phyloP scores from a whole-genome alignment of 23 tunicate genomes.

The Corella eumyota region DNA sequence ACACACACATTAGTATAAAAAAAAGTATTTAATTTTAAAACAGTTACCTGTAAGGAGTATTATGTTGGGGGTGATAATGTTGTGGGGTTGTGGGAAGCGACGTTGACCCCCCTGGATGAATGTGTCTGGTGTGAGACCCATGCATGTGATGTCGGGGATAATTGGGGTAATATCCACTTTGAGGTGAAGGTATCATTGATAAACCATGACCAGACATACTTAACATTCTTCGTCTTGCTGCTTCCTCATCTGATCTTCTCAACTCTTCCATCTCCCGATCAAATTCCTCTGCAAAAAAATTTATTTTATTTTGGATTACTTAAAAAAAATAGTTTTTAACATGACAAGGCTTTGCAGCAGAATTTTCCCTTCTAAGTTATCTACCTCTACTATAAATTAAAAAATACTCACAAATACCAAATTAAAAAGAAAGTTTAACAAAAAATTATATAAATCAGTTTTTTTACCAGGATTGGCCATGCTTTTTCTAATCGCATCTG shows the following conservation, averaged over 20 bases:
- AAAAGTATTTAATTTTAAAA: no score
- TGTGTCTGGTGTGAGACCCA: slow-evolving; percentile 1
- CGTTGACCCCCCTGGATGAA: slow-evolving; percentile 41
- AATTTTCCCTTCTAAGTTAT: no score
- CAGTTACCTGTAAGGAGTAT: no score
- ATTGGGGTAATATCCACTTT: slow-evolving; percentile 10
- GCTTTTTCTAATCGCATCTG: slow-evolving; percentile 89
- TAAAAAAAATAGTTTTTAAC: no score
- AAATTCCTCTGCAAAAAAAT: slow-evolving; percentile 51
- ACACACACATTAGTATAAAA: no score
- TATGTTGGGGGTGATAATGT: slow-evolving; percentile 18
- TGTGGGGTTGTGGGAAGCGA: slow-evolving; percentile 77
- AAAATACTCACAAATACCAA: no score
- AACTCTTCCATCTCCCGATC: slow-evolving; percentile 89
- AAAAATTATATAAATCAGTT: no score
- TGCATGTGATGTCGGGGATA: slow-evolving; percentile 21
- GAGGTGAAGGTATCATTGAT: slow-evolving; percentile 34
- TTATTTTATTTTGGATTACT: background rate
- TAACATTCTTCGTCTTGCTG: slow-evolving; percentile 73
- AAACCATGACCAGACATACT: slow-evolving; percentile 61
- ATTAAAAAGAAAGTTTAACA: no score
- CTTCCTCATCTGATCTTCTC: slow-evolving; percentile 83
- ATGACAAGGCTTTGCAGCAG: no score
- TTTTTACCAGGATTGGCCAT: slow-evolving; percentile 86
- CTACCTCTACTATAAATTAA: no score